phyloP scores from a whole-genome alignment of 2,113 vertebrate genomes.

The Cariama cristata region DNA sequence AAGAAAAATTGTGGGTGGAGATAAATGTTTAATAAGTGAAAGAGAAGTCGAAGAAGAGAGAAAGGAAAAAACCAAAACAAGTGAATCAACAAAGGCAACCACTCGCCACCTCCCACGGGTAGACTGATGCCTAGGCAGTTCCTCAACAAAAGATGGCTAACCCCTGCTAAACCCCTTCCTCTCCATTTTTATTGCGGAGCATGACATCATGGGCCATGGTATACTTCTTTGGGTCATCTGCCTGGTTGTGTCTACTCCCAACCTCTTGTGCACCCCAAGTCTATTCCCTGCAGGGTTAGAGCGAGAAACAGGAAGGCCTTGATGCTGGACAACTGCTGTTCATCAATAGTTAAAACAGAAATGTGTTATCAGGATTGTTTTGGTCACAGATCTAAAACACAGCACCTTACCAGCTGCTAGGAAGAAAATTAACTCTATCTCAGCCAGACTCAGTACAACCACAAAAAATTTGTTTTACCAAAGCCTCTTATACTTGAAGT shows the following conservation, averaged over 20 bases:
- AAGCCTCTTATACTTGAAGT: background rate
- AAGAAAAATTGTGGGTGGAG: background rate
- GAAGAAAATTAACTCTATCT: background rate
- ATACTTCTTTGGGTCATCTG: background rate
- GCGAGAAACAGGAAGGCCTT: background rate
- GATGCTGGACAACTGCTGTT: background rate
- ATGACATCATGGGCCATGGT: background rate
- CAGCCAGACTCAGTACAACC: background rate
- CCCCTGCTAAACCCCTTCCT: background rate
- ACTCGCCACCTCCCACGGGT: background rate
- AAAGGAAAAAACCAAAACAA: background rate
- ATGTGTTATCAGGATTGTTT: background rate
- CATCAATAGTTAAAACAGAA: background rate
- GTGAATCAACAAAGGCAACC: background rate
- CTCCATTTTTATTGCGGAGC: background rate
- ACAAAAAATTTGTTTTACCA: background rate
- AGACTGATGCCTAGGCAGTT: background rate
- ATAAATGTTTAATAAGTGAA: background rate
- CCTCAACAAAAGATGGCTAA: background rate
- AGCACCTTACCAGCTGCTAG: background rate
- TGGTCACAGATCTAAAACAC: background rate
- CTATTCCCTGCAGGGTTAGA: background rate
- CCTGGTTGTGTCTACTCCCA: background rate
- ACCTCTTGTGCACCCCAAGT: fast-evolving
- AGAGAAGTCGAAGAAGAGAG: background rate